Percentiles rank a stretch among this genome's conserved stretches.
Evolutionary conservation across 2,888 invertebrate species (phyloP).

Genomic region (Lycophotia porphyrea): DNA sequence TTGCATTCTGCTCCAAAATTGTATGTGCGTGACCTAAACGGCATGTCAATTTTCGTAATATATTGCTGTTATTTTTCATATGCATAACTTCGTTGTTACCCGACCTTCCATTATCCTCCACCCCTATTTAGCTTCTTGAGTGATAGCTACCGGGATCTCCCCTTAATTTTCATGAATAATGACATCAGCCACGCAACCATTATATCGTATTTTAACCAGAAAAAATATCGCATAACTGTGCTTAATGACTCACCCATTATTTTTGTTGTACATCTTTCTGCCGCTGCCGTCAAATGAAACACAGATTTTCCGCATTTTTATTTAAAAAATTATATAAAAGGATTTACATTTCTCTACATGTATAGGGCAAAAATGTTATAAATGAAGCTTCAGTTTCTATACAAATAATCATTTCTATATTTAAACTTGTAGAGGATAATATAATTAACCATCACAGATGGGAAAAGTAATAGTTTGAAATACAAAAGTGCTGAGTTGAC

Average conservation of each 20-base stretch:
- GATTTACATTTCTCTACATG: slow-evolving; percentile 59
- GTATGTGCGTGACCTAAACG: slow-evolving; percentile 34
- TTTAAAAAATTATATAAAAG: slow-evolving; percentile 79
- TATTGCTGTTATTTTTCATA: slow-evolving; percentile 54
- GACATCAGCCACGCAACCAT: slow-evolving; percentile 77
- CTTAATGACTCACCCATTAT: slow-evolving; percentile 73
- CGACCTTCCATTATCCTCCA: slow-evolving; percentile 57
- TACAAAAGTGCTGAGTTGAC: slow-evolving; percentile 65
- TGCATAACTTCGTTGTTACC: slow-evolving; percentile 55
- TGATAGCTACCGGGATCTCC: slow-evolving; percentile 67
- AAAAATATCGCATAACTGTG: slow-evolving; percentile 69
- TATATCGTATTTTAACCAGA: slow-evolving; percentile 70
- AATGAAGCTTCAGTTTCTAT: slow-evolving; percentile 60
- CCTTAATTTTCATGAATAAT: slow-evolving; percentile 79
- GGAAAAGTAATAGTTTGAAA: slow-evolving; percentile 52
- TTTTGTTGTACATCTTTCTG: slow-evolving; percentile 63
- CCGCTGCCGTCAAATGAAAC: slow-evolving; percentile 78
- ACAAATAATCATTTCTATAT: slow-evolving; percentile 62
- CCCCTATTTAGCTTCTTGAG: slow-evolving; percentile 70
- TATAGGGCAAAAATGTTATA: slow-evolving; percentile 44
- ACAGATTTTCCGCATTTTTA: slow-evolving; percentile 80
- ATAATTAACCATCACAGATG: slow-evolving; percentile 63
- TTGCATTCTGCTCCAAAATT: slow-evolving; percentile 13
- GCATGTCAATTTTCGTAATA: slow-evolving; percentile 36
- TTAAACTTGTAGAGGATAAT: slow-evolving; percentile 50